Evolutionary conservation across 1,140 invertebrate species (phyloP).

Genomic region (Steinernema khuongi): DNA sequence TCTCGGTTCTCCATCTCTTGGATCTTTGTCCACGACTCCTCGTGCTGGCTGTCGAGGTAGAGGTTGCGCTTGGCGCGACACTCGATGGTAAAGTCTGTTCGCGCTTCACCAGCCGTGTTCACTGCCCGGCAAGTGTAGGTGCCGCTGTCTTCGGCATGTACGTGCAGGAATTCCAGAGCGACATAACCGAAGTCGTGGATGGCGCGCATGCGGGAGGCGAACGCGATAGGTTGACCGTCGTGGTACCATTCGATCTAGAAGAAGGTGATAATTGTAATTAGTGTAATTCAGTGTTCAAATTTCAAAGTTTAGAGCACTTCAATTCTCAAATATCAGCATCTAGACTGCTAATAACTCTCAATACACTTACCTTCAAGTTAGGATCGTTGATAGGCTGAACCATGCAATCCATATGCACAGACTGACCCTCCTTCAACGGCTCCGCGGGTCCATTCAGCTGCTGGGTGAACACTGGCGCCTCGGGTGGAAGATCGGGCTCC

Average conservation of each 20-base stretch:
- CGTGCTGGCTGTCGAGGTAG: slow-evolving; percentile 64
- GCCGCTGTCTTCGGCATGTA: slow-evolving; percentile 88
- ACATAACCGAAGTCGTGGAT: slow-evolving; percentile 93
- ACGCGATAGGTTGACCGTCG: slow-evolving; percentile 49
- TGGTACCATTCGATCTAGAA: slow-evolving; percentile 54
- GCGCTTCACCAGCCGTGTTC: slow-evolving; percentile 85
- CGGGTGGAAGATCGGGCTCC: slow-evolving; percentile 43
- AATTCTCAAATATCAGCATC: no score
- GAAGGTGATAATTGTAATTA: background rate
- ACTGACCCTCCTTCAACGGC: slow-evolving; percentile 70
- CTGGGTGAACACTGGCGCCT: slow-evolving; percentile 53
- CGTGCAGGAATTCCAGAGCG: slow-evolving; percentile 69
- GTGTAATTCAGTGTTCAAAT: background rate
- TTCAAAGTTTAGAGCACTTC: no score
- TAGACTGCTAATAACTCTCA: no score
- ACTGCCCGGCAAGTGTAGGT: slow-evolving; percentile 84
- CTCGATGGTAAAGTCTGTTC: slow-evolving; percentile 79
- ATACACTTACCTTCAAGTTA: slow-evolving; percentile 78
- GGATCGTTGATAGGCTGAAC: slow-evolving; percentile 92
- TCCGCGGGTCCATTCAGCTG: slow-evolving; percentile 46
- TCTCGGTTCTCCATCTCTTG: slow-evolving; percentile 60
- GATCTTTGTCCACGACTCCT: slow-evolving; percentile 87
- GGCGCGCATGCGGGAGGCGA: slow-evolving; percentile 77
- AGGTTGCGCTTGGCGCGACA: slow-evolving; percentile 51
- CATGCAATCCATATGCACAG: slow-evolving; percentile 86